These are phyloP conservation scores for Mamestra configurata DNA, from an alignment of 1,140 invertebrate genomes.

Conservation along the genomic window DNA sequence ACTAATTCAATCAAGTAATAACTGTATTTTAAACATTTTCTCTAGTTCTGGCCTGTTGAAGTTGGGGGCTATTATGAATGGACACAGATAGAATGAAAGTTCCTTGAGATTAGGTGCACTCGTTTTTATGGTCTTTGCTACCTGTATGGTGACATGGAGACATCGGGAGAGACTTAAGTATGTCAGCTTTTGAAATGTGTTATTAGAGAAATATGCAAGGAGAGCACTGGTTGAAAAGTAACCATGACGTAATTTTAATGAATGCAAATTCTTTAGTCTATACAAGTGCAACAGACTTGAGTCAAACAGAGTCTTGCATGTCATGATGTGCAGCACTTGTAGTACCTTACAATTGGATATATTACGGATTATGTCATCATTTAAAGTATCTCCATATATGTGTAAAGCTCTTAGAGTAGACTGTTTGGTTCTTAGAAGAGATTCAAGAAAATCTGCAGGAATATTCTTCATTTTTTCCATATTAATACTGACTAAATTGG, in stretches of 20 bases:
- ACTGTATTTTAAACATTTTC: slow-evolving; percentile 85
- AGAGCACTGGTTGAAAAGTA: slow-evolving; percentile 86
- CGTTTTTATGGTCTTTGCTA: slow-evolving; percentile 83
- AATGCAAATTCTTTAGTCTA: slow-evolving; percentile 83
- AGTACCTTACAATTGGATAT: slow-evolving; percentile 83
- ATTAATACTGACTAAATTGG: slow-evolving; percentile 84
- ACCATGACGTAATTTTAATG: slow-evolving; percentile 85
- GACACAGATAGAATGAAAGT: slow-evolving; percentile 86
- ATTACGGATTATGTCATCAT: slow-evolving; percentile 85
- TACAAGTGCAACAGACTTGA: slow-evolving; percentile 85
- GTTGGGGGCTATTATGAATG: slow-evolving; percentile 83
- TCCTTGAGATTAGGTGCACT: slow-evolving; percentile 86
- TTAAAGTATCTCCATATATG: slow-evolving; percentile 87
- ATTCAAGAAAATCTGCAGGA: slow-evolving; percentile 84
- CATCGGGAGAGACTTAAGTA: slow-evolving; percentile 86
- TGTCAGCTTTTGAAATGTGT: slow-evolving; percentile 83
- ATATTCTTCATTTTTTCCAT: slow-evolving; percentile 89
- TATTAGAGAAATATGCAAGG: slow-evolving; percentile 84
- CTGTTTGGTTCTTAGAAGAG: slow-evolving; percentile 81
- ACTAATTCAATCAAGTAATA: slow-evolving; percentile 82
- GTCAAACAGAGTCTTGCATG: slow-evolving; percentile 87
- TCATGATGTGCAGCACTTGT: slow-evolving; percentile 86
- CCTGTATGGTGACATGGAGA: slow-evolving; percentile 85
- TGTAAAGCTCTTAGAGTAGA: slow-evolving; percentile 80
- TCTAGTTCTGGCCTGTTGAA: slow-evolving; percentile 85